phyloP scores from a whole-genome alignment of 2,888 invertebrate genomes.

The Rhogogaster chlorosoma region DNA sequence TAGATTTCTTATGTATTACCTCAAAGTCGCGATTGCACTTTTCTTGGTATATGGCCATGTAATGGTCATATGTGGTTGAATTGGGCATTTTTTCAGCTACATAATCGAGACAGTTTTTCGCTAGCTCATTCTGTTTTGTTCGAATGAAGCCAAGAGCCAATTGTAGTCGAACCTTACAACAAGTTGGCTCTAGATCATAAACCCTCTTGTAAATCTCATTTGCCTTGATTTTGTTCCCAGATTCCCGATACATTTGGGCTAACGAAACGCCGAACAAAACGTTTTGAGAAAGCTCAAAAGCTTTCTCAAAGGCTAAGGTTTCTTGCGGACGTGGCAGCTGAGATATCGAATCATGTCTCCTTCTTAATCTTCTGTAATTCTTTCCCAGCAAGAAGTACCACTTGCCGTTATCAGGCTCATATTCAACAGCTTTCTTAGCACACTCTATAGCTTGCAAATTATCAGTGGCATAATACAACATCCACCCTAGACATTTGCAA shows the following conservation, averaged over 20 bases:
- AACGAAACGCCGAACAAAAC: slow-evolving; percentile 28
- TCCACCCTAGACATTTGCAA: neutral
- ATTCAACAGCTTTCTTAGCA: slow-evolving; percentile 26
- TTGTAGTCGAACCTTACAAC: slow-evolving; percentile 2
- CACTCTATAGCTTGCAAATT: neutral
- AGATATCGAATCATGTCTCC: too few relatives aligned
- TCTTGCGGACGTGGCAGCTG: too few relatives aligned
- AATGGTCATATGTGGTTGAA: neutral
- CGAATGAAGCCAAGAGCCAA: slow-evolving; percentile 40
- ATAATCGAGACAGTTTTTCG: slow-evolving; percentile 32
- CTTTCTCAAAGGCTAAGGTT: slow-evolving; percentile 32
- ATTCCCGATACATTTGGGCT: slow-evolving; percentile 35
- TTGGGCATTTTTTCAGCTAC: slow-evolving; percentile 30
- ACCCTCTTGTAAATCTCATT: neutral
- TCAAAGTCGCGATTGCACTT: slow-evolving; percentile 8
- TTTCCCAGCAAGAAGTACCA: slow-evolving; percentile 38
- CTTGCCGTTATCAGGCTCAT: slow-evolving; percentile 25
- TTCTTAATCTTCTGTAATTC: slow-evolving; percentile 11
- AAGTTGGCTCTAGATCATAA: slow-evolving; percentile 1
- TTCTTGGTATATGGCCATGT: slow-evolving; percentile 40
- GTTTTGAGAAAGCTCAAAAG: neutral
- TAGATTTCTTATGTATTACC: neutral
- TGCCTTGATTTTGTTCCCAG: neutral
- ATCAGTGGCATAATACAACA: slow-evolving; percentile 1
- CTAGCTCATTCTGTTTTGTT: too few relatives aligned